phyloP scores from a whole-genome alignment of 1,140 invertebrate genomes.

The Cyrtorhinus lividipennis region DNA sequence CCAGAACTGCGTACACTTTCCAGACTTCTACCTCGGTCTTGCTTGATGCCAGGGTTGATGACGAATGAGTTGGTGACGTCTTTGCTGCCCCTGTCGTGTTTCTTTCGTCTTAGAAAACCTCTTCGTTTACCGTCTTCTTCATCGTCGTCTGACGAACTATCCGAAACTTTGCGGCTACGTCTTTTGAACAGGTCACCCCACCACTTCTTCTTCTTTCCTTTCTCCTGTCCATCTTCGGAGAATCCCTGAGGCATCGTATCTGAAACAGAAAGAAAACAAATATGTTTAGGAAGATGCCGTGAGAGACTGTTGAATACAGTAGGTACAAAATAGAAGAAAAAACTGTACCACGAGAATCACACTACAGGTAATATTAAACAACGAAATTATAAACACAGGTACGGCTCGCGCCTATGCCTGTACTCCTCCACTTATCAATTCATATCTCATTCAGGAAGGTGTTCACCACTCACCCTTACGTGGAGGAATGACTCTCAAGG shows the following conservation, averaged over 20 bases:
- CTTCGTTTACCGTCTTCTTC: conserved; percentile 36
- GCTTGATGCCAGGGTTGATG: conserved; percentile 21
- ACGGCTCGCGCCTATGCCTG: not conserved
- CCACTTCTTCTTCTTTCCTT: conserved; percentile 45
- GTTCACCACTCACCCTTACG: not conserved
- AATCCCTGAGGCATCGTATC: conserved; percentile 13
- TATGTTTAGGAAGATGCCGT: no score
- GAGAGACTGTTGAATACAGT: no score
- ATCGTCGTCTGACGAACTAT: conserved; percentile 38
- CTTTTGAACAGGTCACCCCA: conserved; percentile 51
- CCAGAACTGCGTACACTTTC: conserved; percentile 34
- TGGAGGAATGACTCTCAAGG: not conserved
- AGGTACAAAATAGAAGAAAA: not conserved
- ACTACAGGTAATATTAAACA: not conserved
- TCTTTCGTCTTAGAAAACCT: conserved; percentile 22
- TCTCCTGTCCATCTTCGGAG: conserved; percentile 13
- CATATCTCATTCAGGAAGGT: not conserved
- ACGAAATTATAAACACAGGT: not conserved
- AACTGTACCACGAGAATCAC: not conserved
- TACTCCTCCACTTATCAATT: not conserved
- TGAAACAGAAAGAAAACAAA: not conserved
- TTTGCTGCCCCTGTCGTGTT: conserved; percentile 23
- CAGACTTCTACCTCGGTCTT: conserved; percentile 22
- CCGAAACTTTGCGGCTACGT: conserved; percentile 42
- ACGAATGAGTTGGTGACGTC: conserved; percentile 24